Evolutionary conservation across 2,113 vertebrate species (phyloP), one percentile per base, ranked within the genome.

Genomic region (Zosterops hypoxanthus): DNA sequence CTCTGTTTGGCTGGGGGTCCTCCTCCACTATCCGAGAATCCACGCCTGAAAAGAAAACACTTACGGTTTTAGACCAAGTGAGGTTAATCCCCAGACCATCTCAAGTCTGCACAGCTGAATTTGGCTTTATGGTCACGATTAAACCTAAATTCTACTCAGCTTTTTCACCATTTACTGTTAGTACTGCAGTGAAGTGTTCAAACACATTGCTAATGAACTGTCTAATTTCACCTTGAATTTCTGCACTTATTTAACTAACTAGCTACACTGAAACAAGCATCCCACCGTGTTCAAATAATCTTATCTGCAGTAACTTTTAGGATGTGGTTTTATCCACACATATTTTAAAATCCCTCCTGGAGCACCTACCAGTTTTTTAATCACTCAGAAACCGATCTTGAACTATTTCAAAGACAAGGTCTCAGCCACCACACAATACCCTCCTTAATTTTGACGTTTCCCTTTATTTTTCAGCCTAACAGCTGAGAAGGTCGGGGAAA

Each of bases 1-100:
- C 99, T 98, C 97, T 99, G 99, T 97, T 99, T 99, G 98, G 99
- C 99, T 99, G 99, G 99, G 98, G 99, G 99, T 98, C 99, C 99
- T 98, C 97, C 98, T 98, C 98, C 98, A 65, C 98, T 98, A 93
- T 99, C 99, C 47, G 99, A 99, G 99, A 99, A 99, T 99, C 99
- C 99, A 98, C 99, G 99, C 98, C 99, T 99, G 77, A 24, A 90
- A 93, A 66, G 46, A 61, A 92, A 97, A 66, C 60, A 50, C 36
- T 47, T n/a, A 46, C 25, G 11, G 41, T 69, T 20, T 77, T 39
- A 57, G 34, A 82, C 50, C 8, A 91, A 65, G 7, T 33, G n/a
- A 52, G 21, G n/a, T 22, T 55, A 86, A 77, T 17, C 29, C 42
- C 33, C 71, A 3, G 23, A 34, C 8, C 6, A 65, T n/a, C 31